Base-by-base conservation (phyloP, 1,140 invertebrate genomes). In the Pristionchus pacificus region DNA sequence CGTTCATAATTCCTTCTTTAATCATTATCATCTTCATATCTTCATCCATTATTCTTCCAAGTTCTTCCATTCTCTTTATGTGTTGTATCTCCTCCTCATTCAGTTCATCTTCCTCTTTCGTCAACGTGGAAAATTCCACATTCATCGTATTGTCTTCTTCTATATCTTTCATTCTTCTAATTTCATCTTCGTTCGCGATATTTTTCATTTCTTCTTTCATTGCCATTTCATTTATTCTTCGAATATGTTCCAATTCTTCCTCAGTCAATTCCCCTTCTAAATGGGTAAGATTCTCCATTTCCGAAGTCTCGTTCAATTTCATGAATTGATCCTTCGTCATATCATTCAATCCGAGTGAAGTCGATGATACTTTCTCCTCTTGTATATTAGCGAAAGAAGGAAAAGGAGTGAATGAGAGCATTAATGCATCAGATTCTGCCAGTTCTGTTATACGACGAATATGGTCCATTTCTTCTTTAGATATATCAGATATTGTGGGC, bases 11-110 rank as follows among this genome's bases (percentile, higher is more conserved):
- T 32, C 13, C 29, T 27, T 29, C 25, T 70, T 73, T 25, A 13
- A 30, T 27, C 65, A 1, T 27, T 68, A 24, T 73, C 33, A 29
- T 24, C n/a, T 3, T 29, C 2, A 61, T 61, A 27, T 67, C 65
- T 67, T 30, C 62, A 49, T 65, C 55, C 25, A 68, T 63, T 68
- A 74, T 71, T n/a, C n/a, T n/a, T n/a, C n/a, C n/a, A n/a, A n/a
- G n/a, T 27, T 68, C 60, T 3, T 30, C 33, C 25, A 74, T 65
- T 29, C 68, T 71, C n/a, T 15, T 61, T 24, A 74, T 74, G 68
- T 74, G 72, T 25, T 70, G 67, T 1, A 74, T 62, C 33, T 74
- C 72, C 65, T 74, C 72, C 60, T 71, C 29, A 24, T 49, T 74
- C 1, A 74, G 58, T n/a, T 71, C 67, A 29, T 33, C 49, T 19